Evolutionary conservation across 2,888 invertebrate species (phyloP).

Genomic region (Chelonus formosanus): DNA sequence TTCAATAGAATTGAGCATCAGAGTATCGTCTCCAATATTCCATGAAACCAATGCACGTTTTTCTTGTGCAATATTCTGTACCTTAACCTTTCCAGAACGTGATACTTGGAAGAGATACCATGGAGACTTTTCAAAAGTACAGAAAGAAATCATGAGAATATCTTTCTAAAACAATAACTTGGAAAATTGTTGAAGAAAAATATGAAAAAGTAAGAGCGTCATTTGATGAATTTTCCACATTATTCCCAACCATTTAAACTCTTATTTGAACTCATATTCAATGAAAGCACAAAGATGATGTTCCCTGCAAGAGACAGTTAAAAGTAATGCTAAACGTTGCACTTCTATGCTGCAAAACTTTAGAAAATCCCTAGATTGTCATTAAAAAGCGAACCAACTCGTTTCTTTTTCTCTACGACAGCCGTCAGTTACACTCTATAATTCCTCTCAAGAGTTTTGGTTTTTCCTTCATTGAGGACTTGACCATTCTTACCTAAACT

Average conservation of each 20-base stretch:
- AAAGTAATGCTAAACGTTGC: conserved; percentile 51
- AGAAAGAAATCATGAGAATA: too few species aligned
- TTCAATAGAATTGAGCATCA: too few species aligned
- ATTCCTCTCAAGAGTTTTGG: conserved; percentile 41
- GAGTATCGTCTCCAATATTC: too few species aligned
- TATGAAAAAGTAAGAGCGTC: conserved; percentile 8
- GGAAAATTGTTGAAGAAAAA: conserved; percentile 4
- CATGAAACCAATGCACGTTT: too few species aligned
- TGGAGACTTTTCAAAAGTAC: too few species aligned
- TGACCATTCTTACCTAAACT: conserved; percentile 11
- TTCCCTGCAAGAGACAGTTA: conserved; percentile 48
- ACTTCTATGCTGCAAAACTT: conserved; percentile 38
- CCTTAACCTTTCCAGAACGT: too few species aligned
- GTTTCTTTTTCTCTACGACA: conserved; percentile 40
- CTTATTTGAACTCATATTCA: conserved; percentile 22
- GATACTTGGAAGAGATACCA: too few species aligned
- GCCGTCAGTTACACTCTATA: conserved; percentile 51
- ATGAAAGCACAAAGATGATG: conserved; percentile 43
- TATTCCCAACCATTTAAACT: neutral
- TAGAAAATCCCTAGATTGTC: conserved; percentile 37
- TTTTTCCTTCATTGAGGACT: conserved; percentile 14
- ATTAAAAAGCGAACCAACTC: conserved; percentile 38
- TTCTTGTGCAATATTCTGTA: too few species aligned
- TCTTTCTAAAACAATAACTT: too few species aligned
- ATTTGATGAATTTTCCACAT: conserved; percentile 6